Base-by-base conservation (phyloP, 2,888 invertebrate species). In the Tinea trinotella region DNA sequence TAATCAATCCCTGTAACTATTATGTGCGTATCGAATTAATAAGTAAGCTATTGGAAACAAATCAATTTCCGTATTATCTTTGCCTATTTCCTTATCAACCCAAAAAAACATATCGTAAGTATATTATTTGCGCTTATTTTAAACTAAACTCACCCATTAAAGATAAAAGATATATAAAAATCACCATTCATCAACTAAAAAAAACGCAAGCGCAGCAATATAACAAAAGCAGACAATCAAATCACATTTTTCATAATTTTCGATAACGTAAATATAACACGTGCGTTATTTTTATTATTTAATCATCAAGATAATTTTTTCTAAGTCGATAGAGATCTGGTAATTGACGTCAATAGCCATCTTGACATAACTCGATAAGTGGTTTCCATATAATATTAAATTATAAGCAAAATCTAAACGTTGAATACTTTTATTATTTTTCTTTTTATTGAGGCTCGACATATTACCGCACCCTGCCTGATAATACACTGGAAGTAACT, bases 401-500 rank as follows among this genome's bases (percentile, higher is more conserved):
- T 40, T 40, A 40, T 40, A 40, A 40, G 40, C 12, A 40, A 40
- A 40, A 40, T 40, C 22, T 22, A 22, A n/a, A n/a, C n/a, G n/a
- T n/a, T n/a, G n/a, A n/a, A n/a, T n/a, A n/a, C n/a, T n/a, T n/a
- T n/a, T n/a, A n/a, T n/a, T n/a, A n/a, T n/a, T n/a, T n/a, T n/a
- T n/a, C n/a, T n/a, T n/a, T n/a, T n/a, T n/a, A n/a, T n/a, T n/a
- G n/a, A n/a, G n/a, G n/a, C n/a, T n/a, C n/a, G n/a, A n/a, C n/a
- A n/a, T n/a, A n/a, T n/a, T n/a, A n/a, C n/a, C n/a, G n/a, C n/a
- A n/a, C n/a, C n/a, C n/a, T n/a, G n/a, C n/a, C n/a, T n/a, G n/a
- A n/a, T n/a, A n/a, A n/a, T n/a, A n/a, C n/a, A n/a, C n/a, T n/a
- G n/a, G n/a, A n/a, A n/a, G n/a, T n/a, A n/a, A n/a, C n/a, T n/a